These are phyloP conservation scores for Acronicta leporina DNA, from an alignment of 2,888 invertebrate genomes.

Conservation along the genomic window DNA sequence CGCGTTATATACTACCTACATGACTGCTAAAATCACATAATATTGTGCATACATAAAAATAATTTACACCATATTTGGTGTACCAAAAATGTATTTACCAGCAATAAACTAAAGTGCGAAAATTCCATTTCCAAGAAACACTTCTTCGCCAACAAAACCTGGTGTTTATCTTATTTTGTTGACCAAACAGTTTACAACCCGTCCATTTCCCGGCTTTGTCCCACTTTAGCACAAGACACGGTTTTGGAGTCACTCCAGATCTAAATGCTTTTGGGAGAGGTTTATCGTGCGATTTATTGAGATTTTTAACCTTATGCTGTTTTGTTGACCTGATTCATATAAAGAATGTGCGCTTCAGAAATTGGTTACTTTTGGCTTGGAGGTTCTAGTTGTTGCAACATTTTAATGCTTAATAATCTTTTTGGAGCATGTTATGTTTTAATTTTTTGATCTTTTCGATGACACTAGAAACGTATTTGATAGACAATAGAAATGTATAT, in stretches of 20 bases:
- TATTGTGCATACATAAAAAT: no score
- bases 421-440: background rate
- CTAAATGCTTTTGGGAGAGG: constrained; percentile 23
- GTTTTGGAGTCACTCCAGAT: constrained; percentile 33
- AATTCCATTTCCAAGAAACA: constrained; percentile 6
- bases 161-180: constrained; percentile 35
- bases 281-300: constrained; percentile 36
- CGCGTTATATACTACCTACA: no score
- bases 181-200: constrained; percentile 18
- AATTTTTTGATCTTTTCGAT: no score
- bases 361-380: no score
- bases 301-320: constrained; percentile 22
- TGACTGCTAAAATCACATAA: no score
- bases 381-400: constrained; percentile 5
- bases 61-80: no score
- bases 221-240: constrained; percentile 24
- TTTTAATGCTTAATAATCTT: no score
- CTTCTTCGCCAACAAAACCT: background rate
- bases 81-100: background rate
- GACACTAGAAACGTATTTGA: background rate
- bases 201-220: constrained; percentile 16
- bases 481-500: no score
- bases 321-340: constrained; percentile 35
- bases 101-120: constrained; percentile 24
- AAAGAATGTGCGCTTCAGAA: constrained; percentile 6